Base-by-base conservation (phyloP, 1,140 invertebrate species). In the Temnothorax longispinosus region DNA sequence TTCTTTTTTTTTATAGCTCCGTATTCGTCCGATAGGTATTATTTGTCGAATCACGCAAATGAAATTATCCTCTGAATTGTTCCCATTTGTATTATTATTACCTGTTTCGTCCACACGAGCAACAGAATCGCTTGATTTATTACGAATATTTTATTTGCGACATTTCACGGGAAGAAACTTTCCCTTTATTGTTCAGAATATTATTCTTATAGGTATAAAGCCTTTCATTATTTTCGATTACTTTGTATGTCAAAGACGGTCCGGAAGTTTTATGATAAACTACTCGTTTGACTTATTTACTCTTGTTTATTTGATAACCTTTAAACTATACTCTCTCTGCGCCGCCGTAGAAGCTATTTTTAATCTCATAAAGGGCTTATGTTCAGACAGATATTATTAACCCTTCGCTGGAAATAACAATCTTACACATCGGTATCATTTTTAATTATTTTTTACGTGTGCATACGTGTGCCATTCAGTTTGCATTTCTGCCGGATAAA, bases 301-400 rank as follows among this genome's bases (percentile, higher is more conserved):
- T 7, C 47, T 69, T 69, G 52, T 71, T 82, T 58, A 58, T 72
- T 80, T 82, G 38, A 82, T 69, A 78, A 86, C 62, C 74, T 86
- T 56, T 67, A 50, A 85, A 65, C 21, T 44, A 54, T 44, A 54
- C 52, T 27, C 67, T 41, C 69, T 44, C 11, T 11, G 13, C 13
- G 38, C 54, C 35, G 32, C 56, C 32, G 27, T 47, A 44, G 38
- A 10, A 44, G 80, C 18, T 82, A 82, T 74, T 82, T 72, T 82
- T 74, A 82, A 72, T 74, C 27, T 38, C 27, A 7, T 58, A 74
- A 82, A 82, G 67, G 52, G 52, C 56, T 74, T 38, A 41, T 44
- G 44, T 84, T 41, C 50, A 54, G 41, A 82, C 71, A 75, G 64
- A 81, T 58, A 86, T 80, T 71, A 38, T 87, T 41, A 86, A 50